A percentile compares a stretch with the other conserved stretches of the same genome.
phyloP scores from a whole-genome alignment of 2,888 invertebrate species.

The Encarsia formosa region DNA sequence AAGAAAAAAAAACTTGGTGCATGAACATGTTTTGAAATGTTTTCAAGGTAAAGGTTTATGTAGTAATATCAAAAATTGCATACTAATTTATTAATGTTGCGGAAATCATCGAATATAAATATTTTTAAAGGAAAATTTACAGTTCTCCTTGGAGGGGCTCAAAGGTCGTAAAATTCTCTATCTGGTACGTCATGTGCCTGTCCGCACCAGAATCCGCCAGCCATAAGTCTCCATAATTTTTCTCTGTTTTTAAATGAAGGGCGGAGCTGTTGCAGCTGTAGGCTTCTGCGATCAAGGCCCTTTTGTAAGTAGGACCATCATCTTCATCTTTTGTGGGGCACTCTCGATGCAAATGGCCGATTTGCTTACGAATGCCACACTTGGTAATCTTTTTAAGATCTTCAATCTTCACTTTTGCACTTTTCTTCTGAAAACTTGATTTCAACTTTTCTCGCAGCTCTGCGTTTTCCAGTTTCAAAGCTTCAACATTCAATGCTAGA shows the following conservation, averaged over 20 bases:
- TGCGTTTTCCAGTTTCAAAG: not conserved
- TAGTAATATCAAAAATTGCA: too few relatives aligned
- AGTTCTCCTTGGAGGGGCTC: not conserved
- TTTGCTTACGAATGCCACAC: not conserved
- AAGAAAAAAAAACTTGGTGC: too few relatives aligned
- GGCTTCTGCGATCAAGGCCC: not conserved
- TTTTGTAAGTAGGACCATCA: not conserved
- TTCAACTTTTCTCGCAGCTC: not conserved
- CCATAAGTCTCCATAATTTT: conserved; percentile 11
- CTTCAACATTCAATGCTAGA: not conserved
- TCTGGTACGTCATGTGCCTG: conserved; percentile 25
- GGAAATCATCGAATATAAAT: too few relatives aligned
- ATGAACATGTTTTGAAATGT: too few relatives aligned
- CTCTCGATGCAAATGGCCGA: conserved; percentile 5
- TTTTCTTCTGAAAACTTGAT: not conserved
- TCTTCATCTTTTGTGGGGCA: too few relatives aligned
- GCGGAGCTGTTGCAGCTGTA: conserved; percentile 5
- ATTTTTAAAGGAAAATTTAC: too few relatives aligned
- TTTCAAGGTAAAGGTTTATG: too few relatives aligned
- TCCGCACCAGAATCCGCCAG: conserved; percentile 30
- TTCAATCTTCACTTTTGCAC: not conserved
- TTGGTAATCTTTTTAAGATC: not conserved
- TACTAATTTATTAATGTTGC: too few relatives aligned
- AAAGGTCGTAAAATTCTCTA: conserved; percentile 15
- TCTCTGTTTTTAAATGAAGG: conserved; percentile 10